phyloP scores from a whole-genome alignment of 1,140 invertebrate species.

The Drosophila lacteicornis region DNA sequence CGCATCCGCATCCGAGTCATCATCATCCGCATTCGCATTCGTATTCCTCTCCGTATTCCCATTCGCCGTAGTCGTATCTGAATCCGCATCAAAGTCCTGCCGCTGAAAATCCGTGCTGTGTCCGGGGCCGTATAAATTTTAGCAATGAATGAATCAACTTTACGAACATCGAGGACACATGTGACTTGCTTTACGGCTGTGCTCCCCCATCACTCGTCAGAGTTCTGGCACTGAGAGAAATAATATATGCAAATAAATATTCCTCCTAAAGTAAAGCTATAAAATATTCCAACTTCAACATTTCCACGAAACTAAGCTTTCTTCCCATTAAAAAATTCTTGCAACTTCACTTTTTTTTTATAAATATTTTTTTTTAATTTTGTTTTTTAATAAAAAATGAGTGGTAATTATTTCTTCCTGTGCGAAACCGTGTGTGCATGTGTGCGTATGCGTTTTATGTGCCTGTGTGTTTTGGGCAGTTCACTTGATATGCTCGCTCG shows the following conservation, averaged over 20 bases:
- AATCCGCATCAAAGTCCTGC: conserved; percentile 38
- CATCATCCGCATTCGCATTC: conserved; percentile 8
- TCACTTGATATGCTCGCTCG: conserved; percentile 65
- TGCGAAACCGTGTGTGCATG: neutral
- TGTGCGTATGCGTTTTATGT: conserved; percentile 44
- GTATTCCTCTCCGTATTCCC: conserved; percentile 4
- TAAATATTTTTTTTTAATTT: too few relatives aligned
- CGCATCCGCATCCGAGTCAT: conserved; percentile 18
- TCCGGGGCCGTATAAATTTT: conserved; percentile 70
- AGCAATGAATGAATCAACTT: conserved; percentile 80
- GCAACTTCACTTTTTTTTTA: neutral
- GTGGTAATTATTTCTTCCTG: neutral
- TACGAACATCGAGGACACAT: conserved; percentile 74
- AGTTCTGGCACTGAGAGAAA: conserved; percentile 11
- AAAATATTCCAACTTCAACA: neutral
- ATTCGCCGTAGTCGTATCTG: conserved; percentile 24
- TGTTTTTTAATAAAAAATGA: too few relatives aligned
- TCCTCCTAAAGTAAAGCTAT: too few relatives aligned
- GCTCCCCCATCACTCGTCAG: conserved; percentile 16
- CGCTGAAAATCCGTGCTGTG: conserved; percentile 49
- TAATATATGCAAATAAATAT: too few relatives aligned
- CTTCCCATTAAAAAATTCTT: neutral
- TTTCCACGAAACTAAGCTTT: neutral
- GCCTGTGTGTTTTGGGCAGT: conserved; percentile 64
- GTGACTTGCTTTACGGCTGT: conserved; percentile 64